Base-by-base conservation (phyloP, 2,797 vertebrate genomes). In the Centropyge bicolor region DNA sequence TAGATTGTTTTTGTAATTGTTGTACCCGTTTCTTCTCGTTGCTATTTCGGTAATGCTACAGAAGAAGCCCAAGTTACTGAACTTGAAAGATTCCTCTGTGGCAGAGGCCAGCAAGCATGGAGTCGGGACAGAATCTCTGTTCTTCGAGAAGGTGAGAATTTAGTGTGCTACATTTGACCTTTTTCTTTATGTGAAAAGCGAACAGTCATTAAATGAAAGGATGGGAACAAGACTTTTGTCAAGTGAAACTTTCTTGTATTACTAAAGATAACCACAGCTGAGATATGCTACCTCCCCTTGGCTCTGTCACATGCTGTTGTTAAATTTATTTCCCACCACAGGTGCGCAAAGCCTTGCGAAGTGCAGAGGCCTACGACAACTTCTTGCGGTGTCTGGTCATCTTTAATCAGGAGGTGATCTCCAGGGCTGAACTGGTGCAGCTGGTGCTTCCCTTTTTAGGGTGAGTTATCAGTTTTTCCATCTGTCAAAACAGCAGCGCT, bases 361-460 rank as follows among this genome's bases (percentile, higher is more conserved):
- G 97, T 87, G 88, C 97, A 0, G 98, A 99, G 71, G 98, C 97
- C 0, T 99, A 99, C 0, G 98, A 99, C 78, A 99, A 98, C 92
- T 99, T 99, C 93, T 91, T 99, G 74, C 97, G 98, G 45, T 99
- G 98, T 92, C 94, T 99, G 92, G 96, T 99, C 57, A 98, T 99
- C 91, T 99, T 99, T 88, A 99, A 99, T 89, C 98, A 99, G 93
- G 98, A 99, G 92, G 98, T 99, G 78, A 98, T 99, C 81, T 99
- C 98, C 69, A 94, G 97, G 70, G 95, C 97, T 0, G 98, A 99
- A 80, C 96, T 99, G 0, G 98, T 99, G 73, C 98, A 99, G 91
- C 94, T 99, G 49, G 98, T 99, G 76, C 96, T 98, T 81, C 98
- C 98, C 0, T 99, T 99, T 88, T 93, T 99, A 83, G 98, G 98